Base-by-base conservation (phyloP, 2,797 vertebrate species). In the Sebastes jordani region DNA sequence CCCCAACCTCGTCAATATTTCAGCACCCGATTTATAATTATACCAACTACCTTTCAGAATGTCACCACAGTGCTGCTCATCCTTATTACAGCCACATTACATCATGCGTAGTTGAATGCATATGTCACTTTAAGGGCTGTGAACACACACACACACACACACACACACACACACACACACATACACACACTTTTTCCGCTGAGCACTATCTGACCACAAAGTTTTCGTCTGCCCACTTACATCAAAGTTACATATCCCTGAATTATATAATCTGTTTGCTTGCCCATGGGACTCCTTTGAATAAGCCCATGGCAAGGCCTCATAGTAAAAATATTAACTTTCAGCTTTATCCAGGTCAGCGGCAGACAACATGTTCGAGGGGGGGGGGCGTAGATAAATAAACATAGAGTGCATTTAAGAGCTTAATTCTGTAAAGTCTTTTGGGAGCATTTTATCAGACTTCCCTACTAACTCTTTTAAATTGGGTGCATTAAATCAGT, bases 391-490 rank as follows among this genome's bases (percentile, higher is more conserved):
- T 7, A 52, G 54, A 71, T 54, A 67, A 68, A 84, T 63, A 73
- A 76, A 27, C 76, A 63, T 8, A 14, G 29, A 84, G 77, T 36
- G 34, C 70, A 59, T 84, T 90, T 84, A 76, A 55, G 27, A 84
- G 82, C 77, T 84, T 82, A 84, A 86, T 92, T 86, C 86, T 82
- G 42, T 67, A 2, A 69, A 71, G 78, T 85, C 88, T 87, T 81
- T 65, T 69, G 85, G 88, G 88, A 90, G 56, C 58, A 54, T 89
- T 87, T 91, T 87, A 92, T 89, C 90, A 84, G 83, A 75, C 81
- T 79, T 86, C 25, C 27, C 22, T 73, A 11, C 79, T 69, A 78
- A 88, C 79, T 74, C 79, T 11, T 60, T 29, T 74, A 87, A 91
- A 90, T 84, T 82, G 78, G 74, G 68, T 67, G 59, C 71, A 87